These are phyloP conservation scores for Balanococcus diminutus DNA, from an alignment of 2,888 invertebrate species.

Conservation along the genomic window DNA sequence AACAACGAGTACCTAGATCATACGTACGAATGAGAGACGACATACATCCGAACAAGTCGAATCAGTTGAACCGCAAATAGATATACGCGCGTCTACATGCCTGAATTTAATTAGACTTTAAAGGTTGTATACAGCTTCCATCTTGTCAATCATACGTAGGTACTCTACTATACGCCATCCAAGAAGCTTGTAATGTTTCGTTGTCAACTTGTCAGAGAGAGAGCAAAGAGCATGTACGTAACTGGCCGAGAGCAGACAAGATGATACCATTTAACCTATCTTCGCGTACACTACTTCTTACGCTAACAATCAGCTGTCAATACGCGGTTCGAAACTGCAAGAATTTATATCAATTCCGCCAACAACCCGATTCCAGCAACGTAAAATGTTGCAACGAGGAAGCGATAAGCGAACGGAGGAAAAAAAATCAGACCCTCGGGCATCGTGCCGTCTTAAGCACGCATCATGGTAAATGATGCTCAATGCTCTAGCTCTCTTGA, in stretches of 20 bases:
- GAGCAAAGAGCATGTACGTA: neutral
- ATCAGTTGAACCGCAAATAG: neutral
- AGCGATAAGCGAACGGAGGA: too few species aligned
- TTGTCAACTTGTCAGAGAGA: conserved; percentile 50
- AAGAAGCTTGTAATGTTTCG: conserved; percentile 49
- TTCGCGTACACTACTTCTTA: conserved; percentile 43
- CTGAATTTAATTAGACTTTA: conserved; percentile 53
- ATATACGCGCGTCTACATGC: conserved; percentile 24
- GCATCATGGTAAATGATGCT: neutral
- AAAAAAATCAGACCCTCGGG: neutral
- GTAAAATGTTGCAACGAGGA: neutral
- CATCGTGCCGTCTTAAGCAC: neutral
- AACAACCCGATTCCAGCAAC: neutral
- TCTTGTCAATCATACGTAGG: conserved; percentile 40
- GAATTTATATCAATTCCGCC: conserved; percentile 13
- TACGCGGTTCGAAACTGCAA: conserved; percentile 18
- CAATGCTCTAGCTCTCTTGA: too few species aligned
- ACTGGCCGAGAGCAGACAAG: neutral
- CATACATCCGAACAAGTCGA: neutral
- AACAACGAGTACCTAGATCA: too few species aligned
- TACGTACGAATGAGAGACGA: neutral
- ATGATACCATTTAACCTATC: neutral
- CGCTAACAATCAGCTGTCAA: conserved; percentile 51
- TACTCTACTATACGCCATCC: neutral
- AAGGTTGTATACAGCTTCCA: conserved; percentile 31